Conservation (phyloP, 1,140 invertebrate genomes). For the Diachasmimorpha longicaudata region DNA sequence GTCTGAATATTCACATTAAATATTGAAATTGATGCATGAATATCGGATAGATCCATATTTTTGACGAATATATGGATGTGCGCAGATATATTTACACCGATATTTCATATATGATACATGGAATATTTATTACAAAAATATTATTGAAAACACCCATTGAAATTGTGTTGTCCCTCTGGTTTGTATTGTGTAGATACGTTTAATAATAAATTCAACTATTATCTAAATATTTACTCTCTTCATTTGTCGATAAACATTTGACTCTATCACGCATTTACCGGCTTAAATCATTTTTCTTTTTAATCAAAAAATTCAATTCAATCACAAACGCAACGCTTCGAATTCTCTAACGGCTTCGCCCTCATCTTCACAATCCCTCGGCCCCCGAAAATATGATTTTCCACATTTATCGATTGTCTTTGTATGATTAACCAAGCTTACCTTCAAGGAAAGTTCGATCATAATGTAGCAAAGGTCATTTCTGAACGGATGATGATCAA, state of each 20-base stretch:
- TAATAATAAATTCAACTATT: conserved; percentile 61
- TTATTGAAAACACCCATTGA: conserved; percentile 43
- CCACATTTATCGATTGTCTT: background rate
- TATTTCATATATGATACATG: conserved; percentile 27
- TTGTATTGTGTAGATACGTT: conserved; percentile 60
- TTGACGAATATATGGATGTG: conserved; percentile 4
- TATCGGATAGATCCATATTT: conserved; percentile 13
- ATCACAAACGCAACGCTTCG: background rate
- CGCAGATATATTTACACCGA: conserved; percentile 14
- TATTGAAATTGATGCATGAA: conserved; percentile 34
- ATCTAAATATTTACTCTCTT: conserved; percentile 31
- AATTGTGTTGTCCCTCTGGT: conserved; percentile 55
- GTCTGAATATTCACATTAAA: conserved; percentile 21
- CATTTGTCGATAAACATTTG: background rate
- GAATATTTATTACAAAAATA: conserved; percentile 51
- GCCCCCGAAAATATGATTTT: too few species aligned
- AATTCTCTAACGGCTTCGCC: background rate
- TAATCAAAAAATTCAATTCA: too few species aligned
- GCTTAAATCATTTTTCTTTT: too few species aligned
- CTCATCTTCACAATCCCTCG: background rate
- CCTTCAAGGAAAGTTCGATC: too few species aligned
- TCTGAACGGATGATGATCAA: too few species aligned
- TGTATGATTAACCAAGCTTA: too few species aligned
- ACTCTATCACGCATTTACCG: too few species aligned
- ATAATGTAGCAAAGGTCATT: too few species aligned